Conservation (phyloP, 2,888 invertebrate species). For the Conchocele bisecta region DNA sequence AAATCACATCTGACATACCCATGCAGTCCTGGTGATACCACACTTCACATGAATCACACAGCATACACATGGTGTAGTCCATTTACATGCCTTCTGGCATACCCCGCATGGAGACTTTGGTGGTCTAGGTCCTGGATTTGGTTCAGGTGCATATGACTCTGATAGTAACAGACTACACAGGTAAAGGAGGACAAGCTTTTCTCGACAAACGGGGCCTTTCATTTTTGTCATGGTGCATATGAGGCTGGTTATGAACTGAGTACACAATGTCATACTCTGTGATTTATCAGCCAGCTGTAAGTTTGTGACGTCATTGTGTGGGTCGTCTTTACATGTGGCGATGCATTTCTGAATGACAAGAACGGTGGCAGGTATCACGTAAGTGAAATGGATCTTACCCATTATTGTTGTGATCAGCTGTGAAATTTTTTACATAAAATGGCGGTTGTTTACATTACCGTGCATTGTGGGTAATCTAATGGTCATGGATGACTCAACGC, state of each 20-base stretch:
- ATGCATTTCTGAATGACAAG: no score
- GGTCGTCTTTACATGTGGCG: no score
- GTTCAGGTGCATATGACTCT: slow-evolving; percentile 1
- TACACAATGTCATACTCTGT: no score
- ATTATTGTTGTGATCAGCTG: no score
- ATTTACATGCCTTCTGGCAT: slow-evolving; percentile 1
- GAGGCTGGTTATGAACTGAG: not conserved
- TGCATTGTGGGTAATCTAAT: no score
- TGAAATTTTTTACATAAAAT: no score
- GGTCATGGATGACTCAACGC: no score
- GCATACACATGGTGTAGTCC: not conserved
- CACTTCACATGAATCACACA: slow-evolving; percentile 19
- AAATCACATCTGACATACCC: slow-evolving; percentile 32
- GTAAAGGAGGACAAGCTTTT: not conserved
- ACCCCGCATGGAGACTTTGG: not conserved
- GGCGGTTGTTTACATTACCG: no score
- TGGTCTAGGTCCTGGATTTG: not conserved
- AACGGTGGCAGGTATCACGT: no score
- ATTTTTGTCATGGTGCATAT: not conserved
- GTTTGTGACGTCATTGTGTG: no score
- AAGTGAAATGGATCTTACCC: no score
- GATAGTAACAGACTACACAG: not conserved
- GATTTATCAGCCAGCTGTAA: no score
- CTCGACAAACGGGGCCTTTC: not conserved
- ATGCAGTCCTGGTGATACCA: slow-evolving; percentile 42